phyloP scores from a whole-genome alignment of 2,888 invertebrate species.

The Drosophila melanosoma region DNA sequence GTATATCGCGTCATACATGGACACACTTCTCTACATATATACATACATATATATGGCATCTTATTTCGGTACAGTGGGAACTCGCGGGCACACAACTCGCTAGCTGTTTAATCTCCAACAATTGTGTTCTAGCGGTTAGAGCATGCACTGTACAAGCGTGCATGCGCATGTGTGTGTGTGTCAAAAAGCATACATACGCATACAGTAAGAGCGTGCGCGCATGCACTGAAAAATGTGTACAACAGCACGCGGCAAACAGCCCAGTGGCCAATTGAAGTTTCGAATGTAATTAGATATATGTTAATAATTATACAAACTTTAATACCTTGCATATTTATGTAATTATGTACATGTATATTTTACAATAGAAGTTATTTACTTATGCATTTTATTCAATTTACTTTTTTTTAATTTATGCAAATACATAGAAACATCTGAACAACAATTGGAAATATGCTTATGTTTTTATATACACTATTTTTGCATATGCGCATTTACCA shows the following conservation, averaged over 20 bases:
- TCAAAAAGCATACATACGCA: slow-evolving; percentile 23
- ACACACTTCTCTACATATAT: slow-evolving; percentile 4
- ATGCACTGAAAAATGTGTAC: slow-evolving; percentile 64
- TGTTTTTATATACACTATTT: not conserved
- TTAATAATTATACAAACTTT: not conserved
- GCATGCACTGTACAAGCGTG: slow-evolving; percentile 44
- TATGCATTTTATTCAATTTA: not conserved
- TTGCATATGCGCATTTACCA: slow-evolving; percentile 40
- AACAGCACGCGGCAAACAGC: slow-evolving; percentile 41
- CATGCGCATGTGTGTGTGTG: slow-evolving; percentile 16
- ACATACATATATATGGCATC: slow-evolving; percentile 5
- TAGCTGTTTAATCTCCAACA: not conserved
- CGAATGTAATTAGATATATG: not conserved
- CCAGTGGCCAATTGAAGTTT: slow-evolving; percentile 49
- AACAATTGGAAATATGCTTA: not conserved
- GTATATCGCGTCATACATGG: slow-evolving; percentile 48
- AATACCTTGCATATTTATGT: not conserved
- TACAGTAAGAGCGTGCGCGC: slow-evolving; percentile 52
- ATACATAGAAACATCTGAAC: not conserved
- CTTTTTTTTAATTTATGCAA: not conserved
- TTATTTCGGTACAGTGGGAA: slow-evolving; percentile 23
- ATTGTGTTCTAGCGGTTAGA: slow-evolving; percentile 17
- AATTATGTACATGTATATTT: not conserved
- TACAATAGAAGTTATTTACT: not conserved
- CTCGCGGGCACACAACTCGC: slow-evolving; percentile 14